Conservation (phyloP, 2,113 vertebrate species). For the Mola mola region DNA sequence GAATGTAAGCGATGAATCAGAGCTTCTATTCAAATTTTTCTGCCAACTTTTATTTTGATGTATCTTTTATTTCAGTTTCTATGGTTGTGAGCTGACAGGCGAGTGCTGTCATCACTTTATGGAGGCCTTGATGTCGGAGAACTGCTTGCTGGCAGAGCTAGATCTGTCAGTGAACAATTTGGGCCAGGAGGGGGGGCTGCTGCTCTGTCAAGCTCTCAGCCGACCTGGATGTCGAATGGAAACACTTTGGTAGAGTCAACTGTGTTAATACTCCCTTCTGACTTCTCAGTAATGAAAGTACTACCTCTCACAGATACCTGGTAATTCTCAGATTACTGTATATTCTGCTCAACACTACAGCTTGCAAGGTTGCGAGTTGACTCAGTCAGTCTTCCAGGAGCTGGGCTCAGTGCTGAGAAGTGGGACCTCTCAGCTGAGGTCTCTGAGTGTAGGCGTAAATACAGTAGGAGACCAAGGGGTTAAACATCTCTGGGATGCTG, state of each 20-base stretch:
- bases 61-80: conserved; percentile 49
- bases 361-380: conserved; percentile 68
- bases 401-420: conserved; percentile 65
- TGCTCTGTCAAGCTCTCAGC: conserved; percentile 69
- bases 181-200: conserved; percentile 71
- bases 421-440: conserved; percentile 56
- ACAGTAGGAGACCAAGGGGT: conserved; percentile 66
- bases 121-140: conserved; percentile 61
- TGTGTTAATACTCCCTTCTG: not conserved
- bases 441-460: conserved; percentile 64
- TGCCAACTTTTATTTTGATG: not conserved
- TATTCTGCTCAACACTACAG: conserved; percentile 48
- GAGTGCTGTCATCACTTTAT: conserved; percentile 65
- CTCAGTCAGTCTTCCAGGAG: conserved; percentile 52
- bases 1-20: not conserved
- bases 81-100: conserved; percentile 48
- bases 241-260: conserved; percentile 54
- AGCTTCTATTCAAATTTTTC: not conserved
- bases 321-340: not conserved
- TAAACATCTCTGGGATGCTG: conserved; percentile 71
- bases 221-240: conserved; percentile 51
- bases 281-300: not conserved
- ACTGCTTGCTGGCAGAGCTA: conserved; percentile 69
- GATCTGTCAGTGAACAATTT: conserved; percentile 73
- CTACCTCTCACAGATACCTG: conserved; percentile 16